Base-by-base conservation (phyloP, 2,113 vertebrate species). In the Leuciscus idus region DNA sequence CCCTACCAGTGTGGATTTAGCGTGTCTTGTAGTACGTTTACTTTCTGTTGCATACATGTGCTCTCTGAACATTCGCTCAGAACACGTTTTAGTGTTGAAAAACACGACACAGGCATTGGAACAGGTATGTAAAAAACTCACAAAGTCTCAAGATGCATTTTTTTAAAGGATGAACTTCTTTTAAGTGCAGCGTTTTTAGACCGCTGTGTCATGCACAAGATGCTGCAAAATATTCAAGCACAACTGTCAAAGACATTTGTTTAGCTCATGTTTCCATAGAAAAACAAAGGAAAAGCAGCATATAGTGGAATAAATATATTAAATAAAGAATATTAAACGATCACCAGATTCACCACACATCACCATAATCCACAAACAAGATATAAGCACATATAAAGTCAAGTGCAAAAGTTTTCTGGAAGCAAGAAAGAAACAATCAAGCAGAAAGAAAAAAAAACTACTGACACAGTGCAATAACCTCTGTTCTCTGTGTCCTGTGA, bases 401-500 rank as follows among this genome's bases (percentile, higher is more conserved):
- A 55, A 59, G 50, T 23, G 21, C 43, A 83, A 75, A 78, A 62
- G 46, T 73, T 43, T 19, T 43, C 43, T 64, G 28, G 28, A 52
- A 26, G 85, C 10, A 6, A 52, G 80, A 78, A 33, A 83, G 73
- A 85, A 83, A 85, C 50, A 64, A 83, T 26, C 13, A 68, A 48
- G 83, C 64, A 79, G 46, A 74, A 61, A 26, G n/a, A n/a, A 26
- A 83, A 81, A 86, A 72, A 89, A 26, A 43, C 64, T 64, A 83
- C 72, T 92, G 92, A 94, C 91, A 91, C 90, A 91, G 93, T 93
- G 91, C 90, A 93, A 91, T 92, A 93, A 92, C 91, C 93, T 87
- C 93, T 87, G 92, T 91, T 93, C 93, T 93, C 88, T 88, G 88
- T 92, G 92, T 92, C 90, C 92, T 93, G 93, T 94, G 93, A 95